Evolutionary conservation across 2,797 vertebrate genomes (phyloP), one percentile per base, ranked within the genome.

Genomic region (Hemitrygon akajei): DNA sequence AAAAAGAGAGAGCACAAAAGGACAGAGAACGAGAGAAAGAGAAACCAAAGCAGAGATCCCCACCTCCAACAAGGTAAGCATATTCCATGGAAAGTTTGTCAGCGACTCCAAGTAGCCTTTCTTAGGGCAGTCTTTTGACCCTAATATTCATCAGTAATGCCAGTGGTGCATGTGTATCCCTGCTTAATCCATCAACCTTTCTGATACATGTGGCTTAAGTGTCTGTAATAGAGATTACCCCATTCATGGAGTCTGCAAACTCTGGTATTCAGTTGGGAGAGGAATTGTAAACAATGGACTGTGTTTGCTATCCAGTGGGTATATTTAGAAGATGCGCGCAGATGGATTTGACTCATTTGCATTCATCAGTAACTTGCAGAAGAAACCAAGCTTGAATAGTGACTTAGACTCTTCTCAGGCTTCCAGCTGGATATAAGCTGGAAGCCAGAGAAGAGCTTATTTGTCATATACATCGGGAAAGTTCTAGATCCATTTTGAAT

Each of bases 31-130:
- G 94, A n/a, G 94, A 97, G 69, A 98, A 99, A 30, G 98, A 98
- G 40, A 97, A 97, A 94, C 94, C 97, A 3, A 98, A 98, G 95
- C 97, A 98, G 0, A 97, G 97, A 3, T 98, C 99, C 0, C 99
- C 98, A 0, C 95, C 98, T 94, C 97, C 98, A 0, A 97, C 97
- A 0, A 98, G 98, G 98, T 99, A 95, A 96, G 97, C 34, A 30
- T 16, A 10, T 14, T 0, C 47, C 91, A 86, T 80, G 9, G 0
- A 63, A 25, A 30, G 30, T 34, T 56, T 73, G 93, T 94, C 93
- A 94, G 89, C 47, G 9, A 75, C 34, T 20, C 22, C 71, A 37
- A 16, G 1, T 56, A 30, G 71, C 11, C 25, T 75, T 93, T n/a
- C n/a, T 30, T 14, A 66, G 1, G n/a, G 9, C 56, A 93, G 1